These are phyloP conservation scores for Drosophila nigrodunni DNA, from an alignment of 1,140 invertebrate genomes.

Conservation along the genomic window DNA sequence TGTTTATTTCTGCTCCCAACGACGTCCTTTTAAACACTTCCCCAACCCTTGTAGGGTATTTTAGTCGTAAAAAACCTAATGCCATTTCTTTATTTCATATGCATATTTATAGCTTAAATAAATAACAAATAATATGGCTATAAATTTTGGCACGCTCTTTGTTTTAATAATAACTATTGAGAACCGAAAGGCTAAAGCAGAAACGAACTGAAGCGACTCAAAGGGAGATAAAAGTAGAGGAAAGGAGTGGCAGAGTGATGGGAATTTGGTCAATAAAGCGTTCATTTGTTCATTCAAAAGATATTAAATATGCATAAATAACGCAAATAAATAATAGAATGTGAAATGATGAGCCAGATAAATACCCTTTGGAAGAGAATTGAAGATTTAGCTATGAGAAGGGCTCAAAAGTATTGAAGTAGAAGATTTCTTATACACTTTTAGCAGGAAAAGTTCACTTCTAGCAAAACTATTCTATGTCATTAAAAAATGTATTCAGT, in stretches of 20 bases:
- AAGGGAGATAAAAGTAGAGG: too few relatives aligned
- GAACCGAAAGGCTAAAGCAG: slow-evolving; percentile 19
- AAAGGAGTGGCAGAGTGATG: neutral
- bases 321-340: slow-evolving; percentile 13
- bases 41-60: slow-evolving; percentile 22
- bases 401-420: neutral
- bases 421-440: too few relatives aligned
- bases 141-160: slow-evolving; percentile 79
- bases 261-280: slow-evolving; percentile 14
- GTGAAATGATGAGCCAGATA: neutral
- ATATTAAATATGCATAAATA: slow-evolving; percentile 81
- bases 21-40: neutral
- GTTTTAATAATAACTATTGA: slow-evolving; percentile 71
- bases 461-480: too few relatives aligned
- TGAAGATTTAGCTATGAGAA: neutral
- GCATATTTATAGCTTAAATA: slow-evolving; percentile 83
- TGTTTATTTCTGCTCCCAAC: too few relatives aligned
- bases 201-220: neutral
- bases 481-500: too few relatives aligned
- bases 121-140: slow-evolving; percentile 81
- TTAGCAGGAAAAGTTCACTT: too few relatives aligned
- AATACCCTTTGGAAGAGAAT: neutral
- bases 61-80: slow-evolving; percentile 64
- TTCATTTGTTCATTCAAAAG: slow-evolving; percentile 53
- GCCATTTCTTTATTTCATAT: slow-evolving; percentile 74